Conservation (phyloP, 2,888 invertebrate species). For the Spatulosminthurus flaviceps region DNA sequence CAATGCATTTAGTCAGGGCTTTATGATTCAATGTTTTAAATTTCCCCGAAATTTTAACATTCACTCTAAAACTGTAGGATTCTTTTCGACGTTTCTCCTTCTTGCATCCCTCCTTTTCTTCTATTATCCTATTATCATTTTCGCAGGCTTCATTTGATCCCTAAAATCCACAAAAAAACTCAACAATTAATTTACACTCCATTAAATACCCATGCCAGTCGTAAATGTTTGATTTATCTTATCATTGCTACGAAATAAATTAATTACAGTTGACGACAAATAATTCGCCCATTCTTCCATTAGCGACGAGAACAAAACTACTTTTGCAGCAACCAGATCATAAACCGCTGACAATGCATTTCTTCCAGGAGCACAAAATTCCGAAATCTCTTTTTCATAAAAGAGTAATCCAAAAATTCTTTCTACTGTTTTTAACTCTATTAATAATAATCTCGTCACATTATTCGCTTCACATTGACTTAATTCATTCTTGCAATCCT, state of each 20-base stretch:
- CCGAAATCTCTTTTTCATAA: not conserved
- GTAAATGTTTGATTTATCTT: no score
- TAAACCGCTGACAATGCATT: not conserved
- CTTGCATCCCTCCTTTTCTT: no score
- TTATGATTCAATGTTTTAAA: not conserved
- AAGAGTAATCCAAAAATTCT: constrained; percentile 10
- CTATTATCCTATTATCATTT: no score
- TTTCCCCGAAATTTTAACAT: constrained; percentile 28
- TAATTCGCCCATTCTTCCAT: not conserved
- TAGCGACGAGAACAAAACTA: not conserved
- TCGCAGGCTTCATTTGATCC: no score
- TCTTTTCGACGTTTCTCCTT: not conserved
- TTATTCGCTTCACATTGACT: not conserved
- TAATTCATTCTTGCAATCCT: not conserved
- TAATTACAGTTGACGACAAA: not conserved
- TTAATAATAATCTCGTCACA: no score
- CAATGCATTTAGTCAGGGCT: constrained; percentile 2
- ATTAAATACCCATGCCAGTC: no score
- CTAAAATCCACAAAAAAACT: no score
- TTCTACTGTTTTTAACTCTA: constrained; percentile 27
- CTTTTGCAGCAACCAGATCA: not conserved
- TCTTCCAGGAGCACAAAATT: not conserved
- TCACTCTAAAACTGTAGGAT: constrained; percentile 23
- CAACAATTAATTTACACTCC: no score
- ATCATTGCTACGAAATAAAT: not conserved